Base-by-base conservation (phyloP, 1,140 invertebrate genomes). In the Cyclargus thomasi region DNA sequence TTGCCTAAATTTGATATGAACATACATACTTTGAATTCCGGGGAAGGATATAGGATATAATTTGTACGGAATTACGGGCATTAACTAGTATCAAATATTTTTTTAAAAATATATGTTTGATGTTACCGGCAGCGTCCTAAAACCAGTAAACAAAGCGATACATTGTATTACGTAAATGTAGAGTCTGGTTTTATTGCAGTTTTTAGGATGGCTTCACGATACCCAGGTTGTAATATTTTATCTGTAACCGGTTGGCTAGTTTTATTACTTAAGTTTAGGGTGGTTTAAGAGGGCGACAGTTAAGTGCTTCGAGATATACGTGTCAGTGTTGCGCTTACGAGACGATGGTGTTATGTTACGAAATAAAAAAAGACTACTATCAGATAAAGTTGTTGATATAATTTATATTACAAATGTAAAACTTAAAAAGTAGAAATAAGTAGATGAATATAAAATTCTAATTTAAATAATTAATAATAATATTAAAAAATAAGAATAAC, bases 181-280 rank as follows among this genome's bases (percentile, higher is more conserved):
- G 67, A 74, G 69, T 73, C 29, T 53, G 53, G 47, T 80, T 81
- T 80, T 82, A 80, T 80, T 80, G 65, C 66, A 67, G 69, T 71
- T 74, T 74, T 69, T 72, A 75, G 75, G 70, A 74, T 76, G 74
- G 75, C 73, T 76, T 75, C 76, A 74, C 73, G 74, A 79, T 75
- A 76, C 75, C 75, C 75, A 75, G 69, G 71, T 81, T 81, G 79
- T 83, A 81, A 83, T 82, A 82, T 80, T 81, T 80, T 86, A 86
- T 83, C 79, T 85, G 76, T 79, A 69, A 76, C 74, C 80, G 81
- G 73, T 81, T 81, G 79, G 79, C 76, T 82, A 81, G 76, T 81
- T 86, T 86, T 86, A 86, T 79, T 77, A 75, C 78, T 63, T 53
- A 83, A 86, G 73, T 83, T 80, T 64, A 63, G 74, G 71, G 73